Base-by-base conservation (phyloP, 2,888 invertebrate species). In the Clostera curtula region DNA sequence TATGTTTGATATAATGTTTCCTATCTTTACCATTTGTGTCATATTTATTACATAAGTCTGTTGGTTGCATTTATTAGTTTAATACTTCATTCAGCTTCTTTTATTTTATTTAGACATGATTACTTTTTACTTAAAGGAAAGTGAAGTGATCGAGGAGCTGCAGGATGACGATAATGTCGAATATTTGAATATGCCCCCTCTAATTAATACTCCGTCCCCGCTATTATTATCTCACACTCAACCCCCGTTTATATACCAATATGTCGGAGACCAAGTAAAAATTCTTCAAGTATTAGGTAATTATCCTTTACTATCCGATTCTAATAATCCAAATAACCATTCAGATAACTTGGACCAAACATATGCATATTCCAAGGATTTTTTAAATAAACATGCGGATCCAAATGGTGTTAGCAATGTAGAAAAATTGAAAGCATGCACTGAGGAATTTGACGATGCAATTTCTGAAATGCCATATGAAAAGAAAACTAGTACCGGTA, bases 71-170 rank as follows among this genome's bases (percentile, higher is more conserved):
- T 80, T 82, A 79, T 57, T 73, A 69, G 55, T 46, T 45, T 56
- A 38, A 40, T 49, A 45, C 36, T 49, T 34, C 38, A 29, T 50
- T 45, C 50, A 21, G 41, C 36, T 48, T 56, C 36, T 44, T 57
- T 50, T 49, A 46, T 64, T 64, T 68, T 67, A 74, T 73, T 46
- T 72, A 76, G 71, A 79, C 73, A 66, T 67, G 72, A 68, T 60
- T 51, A 56, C 63, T 74, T 80, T 80, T 74, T 79, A 80, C 80
- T 84, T 85, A 74, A 85, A 85, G 84, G 85, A 68, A 57, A 69
- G 65, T 59, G 77, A 79, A 72, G 75, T 82, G 41, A 75, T 77
- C 75, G 85, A 83, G 67, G 84, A 84, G 68, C 65, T 77, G 49
- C 74, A 63, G 43, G 82, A 80, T 63, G 74, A 76, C 67, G 77